These are phyloP conservation scores for Poecilia velifera DNA, from an alignment of 2,797 vertebrate species.

Conservation along the genomic window DNA sequence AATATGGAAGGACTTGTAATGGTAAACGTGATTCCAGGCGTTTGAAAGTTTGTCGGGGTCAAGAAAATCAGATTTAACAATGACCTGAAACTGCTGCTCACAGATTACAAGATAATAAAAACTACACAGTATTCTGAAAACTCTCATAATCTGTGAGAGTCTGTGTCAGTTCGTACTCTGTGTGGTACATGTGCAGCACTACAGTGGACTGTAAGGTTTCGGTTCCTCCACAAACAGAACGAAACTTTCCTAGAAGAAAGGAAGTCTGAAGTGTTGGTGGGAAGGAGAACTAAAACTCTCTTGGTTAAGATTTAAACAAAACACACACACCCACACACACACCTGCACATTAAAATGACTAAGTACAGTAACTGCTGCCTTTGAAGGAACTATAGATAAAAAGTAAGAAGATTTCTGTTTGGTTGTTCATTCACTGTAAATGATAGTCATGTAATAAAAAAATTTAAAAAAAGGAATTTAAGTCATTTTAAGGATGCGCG, in stretches of 20 bases:
- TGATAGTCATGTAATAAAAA: too few species aligned
- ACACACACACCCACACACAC: not conserved
- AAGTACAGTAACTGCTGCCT: not conserved
- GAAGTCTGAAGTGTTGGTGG: constrained; percentile 4
- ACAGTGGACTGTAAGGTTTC: not conserved
- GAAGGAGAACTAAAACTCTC: constrained; percentile 37
- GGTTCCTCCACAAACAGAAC: not conserved
- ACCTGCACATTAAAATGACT: not conserved
- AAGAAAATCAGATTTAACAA: not conserved
- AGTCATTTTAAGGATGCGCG: too few species aligned
- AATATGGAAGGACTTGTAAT: not conserved
- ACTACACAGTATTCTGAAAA: not conserved
- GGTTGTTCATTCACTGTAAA: too few species aligned
- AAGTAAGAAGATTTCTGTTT: not conserved
- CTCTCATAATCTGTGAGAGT: not conserved
- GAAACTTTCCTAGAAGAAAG: constrained; percentile 20
- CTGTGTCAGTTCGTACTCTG: not conserved
- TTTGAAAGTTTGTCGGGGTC: not conserved
- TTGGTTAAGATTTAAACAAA: not conserved
- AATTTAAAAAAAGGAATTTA: not conserved
- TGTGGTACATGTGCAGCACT: not conserved
- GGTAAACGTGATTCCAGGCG: not conserved
- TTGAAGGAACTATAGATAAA: not conserved
- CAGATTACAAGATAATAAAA: not conserved
- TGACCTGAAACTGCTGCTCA: not conserved